Evolutionary conservation across 2,888 invertebrate species (phyloP).

Genomic region (Nemoura dubitans): DNA sequence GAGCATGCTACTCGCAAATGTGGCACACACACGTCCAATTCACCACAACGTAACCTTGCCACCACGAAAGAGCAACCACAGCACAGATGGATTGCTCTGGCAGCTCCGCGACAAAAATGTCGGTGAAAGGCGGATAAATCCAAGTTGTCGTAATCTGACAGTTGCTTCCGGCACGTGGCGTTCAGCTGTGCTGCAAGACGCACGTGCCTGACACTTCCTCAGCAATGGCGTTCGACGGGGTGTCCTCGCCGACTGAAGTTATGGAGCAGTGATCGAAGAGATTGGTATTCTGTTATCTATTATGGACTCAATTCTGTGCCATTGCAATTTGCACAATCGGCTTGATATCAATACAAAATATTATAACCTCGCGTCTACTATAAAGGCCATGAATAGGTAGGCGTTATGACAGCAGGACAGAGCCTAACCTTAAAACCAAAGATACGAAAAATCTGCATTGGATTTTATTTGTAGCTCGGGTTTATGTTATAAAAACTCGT

Average conservation of each 20-base stretch:
- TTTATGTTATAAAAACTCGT: not conserved
- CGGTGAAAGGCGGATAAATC: not conserved
- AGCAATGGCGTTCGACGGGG: not conserved
- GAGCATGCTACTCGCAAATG: not conserved
- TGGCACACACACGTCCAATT: not conserved
- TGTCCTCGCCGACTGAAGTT: no score
- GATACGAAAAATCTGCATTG: not conserved
- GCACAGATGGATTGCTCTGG: not conserved
- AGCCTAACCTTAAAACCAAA: not conserved
- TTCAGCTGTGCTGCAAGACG: not conserved
- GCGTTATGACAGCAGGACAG: not conserved
- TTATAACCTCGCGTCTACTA: not conserved
- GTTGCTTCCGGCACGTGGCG: conserved; percentile 12
- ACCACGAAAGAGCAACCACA: not conserved
- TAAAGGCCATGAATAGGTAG: not conserved
- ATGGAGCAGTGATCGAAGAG: no score
- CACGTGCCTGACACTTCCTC: not conserved
- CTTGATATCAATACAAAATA: not conserved
- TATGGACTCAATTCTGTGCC: not conserved
- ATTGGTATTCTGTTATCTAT: not conserved
- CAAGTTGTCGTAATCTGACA: not conserved
- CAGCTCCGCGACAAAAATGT: not conserved
- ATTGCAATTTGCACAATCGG: not conserved
- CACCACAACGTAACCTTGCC: not conserved
- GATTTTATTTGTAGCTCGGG: not conserved